Base-by-base conservation (phyloP, 2,888 invertebrate genomes). In the Operophtera brumata region DNA sequence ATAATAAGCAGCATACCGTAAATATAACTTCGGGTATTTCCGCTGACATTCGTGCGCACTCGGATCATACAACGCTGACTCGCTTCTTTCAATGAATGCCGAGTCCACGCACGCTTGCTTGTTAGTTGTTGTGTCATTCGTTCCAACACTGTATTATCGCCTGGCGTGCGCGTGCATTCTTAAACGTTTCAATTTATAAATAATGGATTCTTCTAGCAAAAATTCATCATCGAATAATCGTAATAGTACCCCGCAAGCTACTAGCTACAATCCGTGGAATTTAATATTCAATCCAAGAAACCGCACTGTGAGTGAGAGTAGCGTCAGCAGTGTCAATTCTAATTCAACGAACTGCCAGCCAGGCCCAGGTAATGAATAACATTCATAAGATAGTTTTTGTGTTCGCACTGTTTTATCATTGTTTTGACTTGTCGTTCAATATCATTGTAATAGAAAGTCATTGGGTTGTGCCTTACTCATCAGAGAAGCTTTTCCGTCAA, bases 281-380 rank as follows among this genome's bases (percentile, higher is more conserved):
- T 78, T 87, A 62, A 75, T 88, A 61, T 88, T 89, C 62, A 84
- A 68, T 47, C 64, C 82, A 47, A 78, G 90, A 69, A 78, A 68
- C 46, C 82, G 90, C 30, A 82, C 85, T 6, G 86, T 82, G 64
- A 90, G 90, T 78, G 90, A 89, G 70, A 86, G 77, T 61, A 90
- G 90, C 71, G 78, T 71, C 40, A 84, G 75, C 61, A 90, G 89
- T 73, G 77, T 73, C 45, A 76, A 72, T 66, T 86, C 87, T 43
- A 74, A 75, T 56, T 68, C 77, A 35, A 76, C 78, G 67, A 82
- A 67, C 62, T 79, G 73, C 59, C 80, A 82, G 67, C 61, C 82
- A 70, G 80, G 89, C 88, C 61, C 82, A 70, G 80, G 89, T 88
- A 70, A 75, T 30, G 30, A 30, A 30, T 30, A 30, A 1, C 10